A percentile compares a stretch with the other conserved stretches of the same genome.
phyloP scores from a whole-genome alignment of 1,140 invertebrate genomes.

The Marisa cornuarietis region DNA sequence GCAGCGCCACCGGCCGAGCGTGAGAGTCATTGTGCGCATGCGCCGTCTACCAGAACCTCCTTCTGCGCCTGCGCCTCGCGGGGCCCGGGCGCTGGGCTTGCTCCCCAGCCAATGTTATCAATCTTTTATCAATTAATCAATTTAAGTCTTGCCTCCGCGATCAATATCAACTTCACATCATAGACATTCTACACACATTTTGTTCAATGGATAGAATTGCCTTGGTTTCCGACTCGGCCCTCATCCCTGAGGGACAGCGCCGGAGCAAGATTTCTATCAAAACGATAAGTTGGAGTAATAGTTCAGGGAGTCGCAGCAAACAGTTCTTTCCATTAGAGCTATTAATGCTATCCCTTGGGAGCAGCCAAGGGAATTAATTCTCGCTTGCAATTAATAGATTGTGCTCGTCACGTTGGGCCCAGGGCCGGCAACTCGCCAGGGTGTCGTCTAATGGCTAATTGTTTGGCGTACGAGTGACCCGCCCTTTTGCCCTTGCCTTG shows the following conservation, averaged over 20 bases:
- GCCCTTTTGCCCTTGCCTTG: no score
- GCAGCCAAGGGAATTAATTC: slow-evolving; percentile 21
- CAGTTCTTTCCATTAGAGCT: slow-evolving; percentile 28
- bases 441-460: slow-evolving; percentile 25
- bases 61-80: slow-evolving; percentile 9
- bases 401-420: slow-evolving; percentile 23
- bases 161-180: slow-evolving; percentile 24
- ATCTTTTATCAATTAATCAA: slow-evolving; percentile 30
- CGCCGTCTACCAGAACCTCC: slow-evolving; percentile 16
- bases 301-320: slow-evolving; percentile 18
- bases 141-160: slow-evolving; percentile 17
- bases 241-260: not conserved
- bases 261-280: slow-evolving; percentile 21
- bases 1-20: no score
- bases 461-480: not conserved
- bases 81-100: not conserved
- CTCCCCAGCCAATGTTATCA: slow-evolving; percentile 13
- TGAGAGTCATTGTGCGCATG: not conserved
- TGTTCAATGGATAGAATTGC: slow-evolving; percentile 27
- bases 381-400: slow-evolving; percentile 28
- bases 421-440: slow-evolving; percentile 1
- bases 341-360: slow-evolving; percentile 21
- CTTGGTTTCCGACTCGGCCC: slow-evolving; percentile 12
- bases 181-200: slow-evolving; percentile 7
- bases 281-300: slow-evolving; percentile 28